A percentile compares a stretch with the other conserved stretches of the same genome.
These are phyloP conservation scores for Copsychus sechellarum DNA, from an alignment of 2,113 vertebrate genomes.

Conservation along the genomic window DNA sequence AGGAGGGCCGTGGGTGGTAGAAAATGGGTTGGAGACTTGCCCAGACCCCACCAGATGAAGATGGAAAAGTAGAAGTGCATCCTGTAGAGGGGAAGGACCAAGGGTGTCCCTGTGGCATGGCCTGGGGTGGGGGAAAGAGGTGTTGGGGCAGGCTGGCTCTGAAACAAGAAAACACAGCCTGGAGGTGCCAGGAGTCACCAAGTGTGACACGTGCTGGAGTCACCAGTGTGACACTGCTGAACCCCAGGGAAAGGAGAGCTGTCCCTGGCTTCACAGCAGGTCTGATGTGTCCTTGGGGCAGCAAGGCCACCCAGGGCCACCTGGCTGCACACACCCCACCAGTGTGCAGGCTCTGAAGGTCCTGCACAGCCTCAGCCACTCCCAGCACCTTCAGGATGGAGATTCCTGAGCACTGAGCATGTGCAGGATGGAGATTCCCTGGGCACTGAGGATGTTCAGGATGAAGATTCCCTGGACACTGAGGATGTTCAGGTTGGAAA, in stretches of 20 bases:
- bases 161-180: background rate
- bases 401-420: background rate
- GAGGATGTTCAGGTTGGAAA: background rate
- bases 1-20: background rate
- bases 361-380: background rate
- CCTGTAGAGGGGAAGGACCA: background rate
- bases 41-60: background rate
- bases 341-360: background rate
- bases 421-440: background rate
- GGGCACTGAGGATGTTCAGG: background rate
- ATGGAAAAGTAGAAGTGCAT: background rate
- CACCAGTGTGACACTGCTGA: background rate
- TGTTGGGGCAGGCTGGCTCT: background rate
- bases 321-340: background rate
- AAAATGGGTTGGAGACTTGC: background rate
- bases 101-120: background rate
- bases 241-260: background rate
- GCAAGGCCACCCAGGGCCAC: background rate
- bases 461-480: background rate
- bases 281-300: background rate
- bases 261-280: background rate
- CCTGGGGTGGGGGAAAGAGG: background rate
- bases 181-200: background rate
- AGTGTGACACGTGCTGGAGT: background rate
- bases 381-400: background rate